Evolutionary conservation across 2,797 vertebrate species (phyloP), one percentile per base, ranked within the genome.

Genomic region (Gastrophryne carolinensis): DNA sequence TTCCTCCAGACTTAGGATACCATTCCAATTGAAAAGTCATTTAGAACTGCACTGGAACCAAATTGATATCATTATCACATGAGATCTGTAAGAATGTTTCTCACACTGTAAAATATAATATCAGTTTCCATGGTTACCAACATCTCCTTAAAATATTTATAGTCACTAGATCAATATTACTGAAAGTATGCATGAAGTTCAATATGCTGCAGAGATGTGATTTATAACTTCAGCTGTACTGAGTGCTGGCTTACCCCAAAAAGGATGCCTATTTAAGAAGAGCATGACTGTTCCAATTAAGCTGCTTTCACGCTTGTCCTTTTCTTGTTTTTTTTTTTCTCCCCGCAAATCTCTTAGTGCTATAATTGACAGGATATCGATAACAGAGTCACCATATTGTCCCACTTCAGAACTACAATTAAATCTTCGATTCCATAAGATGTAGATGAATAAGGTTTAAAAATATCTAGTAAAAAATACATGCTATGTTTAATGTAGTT

Each of bases 81-180:
- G 26, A 44, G 17, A 63, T 56, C 19, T 76, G 12, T 54, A 53
- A 44, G 21, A 63, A 32, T 71, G 54, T 39, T 30, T 54, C 44
- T 35, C 19, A 60, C 7, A 23, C 50, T 15, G 30, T 60, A 53
- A 67, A 67, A 66, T 50, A 37, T 74, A 32, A 73, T 66, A 54
- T 66, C 63, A 74, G 72, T 74, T 74, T 58, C 72, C 19, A 75
- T 68, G 54, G 41, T 34, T 50, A 50, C 64, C 64, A 61, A 60
- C 30, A 75, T 50, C 49, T 58, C 19, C 64, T 61, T 75, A 39
- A 75, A 75, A 67, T 75, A 75, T 75, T 75, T 75, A 75, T 75
- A 75, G 73, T 53, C 27, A 27, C 41, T 29, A 37, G 73, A 75
- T 75, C 73, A 75, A 75, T 75, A 68, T 37, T 68, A 60, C 64